A percentile compares a stretch with the other conserved stretches of the same genome.
Conservation (phyloP, 2,797 vertebrate species). For the Lacerta bilineata region DNA sequence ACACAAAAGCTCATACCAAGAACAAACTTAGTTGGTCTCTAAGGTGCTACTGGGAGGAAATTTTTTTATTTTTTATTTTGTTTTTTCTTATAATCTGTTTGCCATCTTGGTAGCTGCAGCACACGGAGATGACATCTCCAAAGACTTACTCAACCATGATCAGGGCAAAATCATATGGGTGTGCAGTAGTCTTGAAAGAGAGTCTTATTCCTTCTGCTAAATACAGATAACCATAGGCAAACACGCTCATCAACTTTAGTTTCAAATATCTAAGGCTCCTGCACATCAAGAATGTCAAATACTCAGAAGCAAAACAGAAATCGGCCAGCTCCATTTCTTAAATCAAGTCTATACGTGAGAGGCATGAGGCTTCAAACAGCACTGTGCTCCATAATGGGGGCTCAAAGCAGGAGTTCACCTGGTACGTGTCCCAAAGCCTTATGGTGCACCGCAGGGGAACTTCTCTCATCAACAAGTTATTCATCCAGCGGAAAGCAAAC, state of each 20-base stretch:
- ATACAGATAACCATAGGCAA: background rate
- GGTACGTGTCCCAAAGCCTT: constrained; percentile 87
- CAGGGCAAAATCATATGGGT: background rate
- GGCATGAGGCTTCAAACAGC: constrained; percentile 21
- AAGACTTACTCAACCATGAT: background rate
- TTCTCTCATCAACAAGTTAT: constrained; percentile 86
- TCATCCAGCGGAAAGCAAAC: constrained; percentile 88
- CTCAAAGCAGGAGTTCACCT: constrained; percentile 76
- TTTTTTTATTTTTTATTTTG: too few species aligned
- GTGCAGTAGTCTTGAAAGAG: background rate
- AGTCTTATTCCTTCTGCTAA: background rate
- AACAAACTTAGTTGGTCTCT: too few species aligned
- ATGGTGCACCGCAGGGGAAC: constrained; percentile 83
- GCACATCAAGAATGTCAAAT: background rate
- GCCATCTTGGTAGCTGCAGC: background rate
- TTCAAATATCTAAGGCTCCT: background rate
- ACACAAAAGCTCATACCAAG: too few species aligned
- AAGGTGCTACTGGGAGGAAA: too few species aligned
- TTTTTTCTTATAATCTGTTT: background rate
- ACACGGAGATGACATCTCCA: background rate
- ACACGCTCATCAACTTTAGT: background rate
- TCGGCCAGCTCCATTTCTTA: background rate
- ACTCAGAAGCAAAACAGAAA: background rate
- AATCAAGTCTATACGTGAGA: background rate
- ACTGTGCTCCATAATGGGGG: background rate